Evolutionary conservation across 2,113 vertebrate species (phyloP), one percentile per base, ranked within the genome.

Genomic region (Hystrix cristata): DNA sequence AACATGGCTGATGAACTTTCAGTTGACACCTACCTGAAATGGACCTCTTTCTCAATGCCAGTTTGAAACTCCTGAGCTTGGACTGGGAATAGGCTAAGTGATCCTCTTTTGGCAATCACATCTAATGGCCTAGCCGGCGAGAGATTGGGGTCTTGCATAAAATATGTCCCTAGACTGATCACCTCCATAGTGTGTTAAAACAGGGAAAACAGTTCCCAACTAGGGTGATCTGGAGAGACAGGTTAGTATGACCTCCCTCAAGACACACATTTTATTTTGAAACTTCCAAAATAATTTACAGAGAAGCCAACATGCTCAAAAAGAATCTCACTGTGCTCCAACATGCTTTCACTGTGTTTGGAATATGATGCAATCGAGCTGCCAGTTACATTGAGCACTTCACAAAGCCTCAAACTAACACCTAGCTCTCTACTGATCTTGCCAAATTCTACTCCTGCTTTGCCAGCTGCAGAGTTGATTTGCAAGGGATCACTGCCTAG

Each of bases 301-400:
- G 80, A 67, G 34, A 90, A 90, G 29, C 11, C 19, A 65, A 27
- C 1, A 21, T 69, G 15, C 80, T 93, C 3, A 55, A 48, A 57
- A 55, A 23, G 55, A 13, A 19, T 48, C n/a, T 74, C 43, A 12
- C 43, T 48, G 7, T 19, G 8, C 29, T 9, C 5, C 53, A 74
- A 38, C 7, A 13, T 15, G 7, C 8, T 31, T 69, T 0, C 21
- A 76, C 9, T 29, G 15, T 27, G 13, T 13, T 19, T 0, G 0
- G 27, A 80, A 69, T 85, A 34, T 8, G 38, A 12, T 0, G 12
- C 15, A 67, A 23, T n/a, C 9, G 43, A 21, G 34, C 67, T 86
- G 4, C 25, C 46, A 8, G 29, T 84, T 43, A 72, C 9, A n/a
- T 9, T 3, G 53, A 90, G 84, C 1, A 12, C 19, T 88, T 88